Conservation (phyloP, 2,113 vertebrate genomes). For the Lepus europaeus region DNA sequence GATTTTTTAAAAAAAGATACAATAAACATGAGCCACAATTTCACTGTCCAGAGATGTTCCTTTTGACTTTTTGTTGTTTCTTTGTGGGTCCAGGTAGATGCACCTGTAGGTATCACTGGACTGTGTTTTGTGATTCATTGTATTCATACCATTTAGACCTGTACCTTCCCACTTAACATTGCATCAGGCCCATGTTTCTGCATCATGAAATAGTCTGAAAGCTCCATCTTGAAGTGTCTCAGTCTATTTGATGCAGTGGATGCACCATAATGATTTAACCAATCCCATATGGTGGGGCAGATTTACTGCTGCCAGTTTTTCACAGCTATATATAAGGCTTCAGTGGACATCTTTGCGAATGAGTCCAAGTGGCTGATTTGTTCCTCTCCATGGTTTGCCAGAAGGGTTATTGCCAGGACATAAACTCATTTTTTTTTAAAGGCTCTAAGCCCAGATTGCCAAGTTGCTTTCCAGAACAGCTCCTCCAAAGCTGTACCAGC, state of each 20-base stretch:
- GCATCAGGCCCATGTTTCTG: not conserved
- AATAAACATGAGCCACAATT: not conserved
- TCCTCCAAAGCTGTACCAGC: not conserved
- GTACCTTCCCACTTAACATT: not conserved
- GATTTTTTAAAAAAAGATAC: not conserved
- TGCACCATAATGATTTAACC: not conserved
- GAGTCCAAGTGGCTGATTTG: conserved; percentile 13
- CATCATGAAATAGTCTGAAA: not conserved
- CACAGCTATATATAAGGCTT: not conserved
- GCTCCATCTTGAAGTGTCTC: not conserved
- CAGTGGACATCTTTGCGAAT: conserved; percentile 37
- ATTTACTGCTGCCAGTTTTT: not conserved
- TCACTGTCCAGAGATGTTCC: not conserved
- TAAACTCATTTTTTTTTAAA: not conserved
- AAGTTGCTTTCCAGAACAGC: not conserved
- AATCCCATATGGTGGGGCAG: not conserved
- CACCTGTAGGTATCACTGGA: not conserved
- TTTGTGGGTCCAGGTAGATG: not conserved
- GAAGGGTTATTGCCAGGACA: not conserved
- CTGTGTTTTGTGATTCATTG: not conserved
- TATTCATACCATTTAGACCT: not conserved
- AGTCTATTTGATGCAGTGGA: not conserved
- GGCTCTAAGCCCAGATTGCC: not conserved
- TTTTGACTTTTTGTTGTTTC: not conserved
- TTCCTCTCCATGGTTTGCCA: not conserved